Evolutionary conservation across 1,140 invertebrate genomes (phyloP), one percentile per base, ranked within the genome.

Genomic region (Contarinia nasturtii): DNA sequence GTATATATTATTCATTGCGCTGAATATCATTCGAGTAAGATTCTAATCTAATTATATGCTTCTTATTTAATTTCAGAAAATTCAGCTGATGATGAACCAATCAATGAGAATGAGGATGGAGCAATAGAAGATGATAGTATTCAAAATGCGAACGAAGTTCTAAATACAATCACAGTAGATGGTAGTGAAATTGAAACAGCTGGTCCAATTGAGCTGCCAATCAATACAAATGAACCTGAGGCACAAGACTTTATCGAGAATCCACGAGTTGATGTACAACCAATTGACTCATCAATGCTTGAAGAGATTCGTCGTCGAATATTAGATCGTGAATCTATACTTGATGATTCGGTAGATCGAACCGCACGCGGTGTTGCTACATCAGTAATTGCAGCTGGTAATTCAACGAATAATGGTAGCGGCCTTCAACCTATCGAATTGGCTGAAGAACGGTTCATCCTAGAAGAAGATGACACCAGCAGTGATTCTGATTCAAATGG

Each of bases 381-480:
- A 43, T 7, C 47, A 45, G 50, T 47, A n/a, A 47, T 45, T 45
- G 45, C 34, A 4, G 37, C 22, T 7, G 20, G 27, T 27, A 27
- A 27, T 27, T 3, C 27, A 27, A 10, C 27, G 4, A 27, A 27
- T 15, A 19, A 44, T 42, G 11, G 54, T 51, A 0, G 49, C 67
- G 1, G 53, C 68, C 1, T 70, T 66, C 33, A 68, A 67, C 45
- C 69, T 68, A 21, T 67, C 64, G 5, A 57, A 66, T 0, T 70
- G 70, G 34, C 69, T 67, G 8, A 71, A 68, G 48, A 67, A 59
- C 41, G 53, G 48, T 40, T 50, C 64, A 33, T 66, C 59, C 3
- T 55, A 60, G 2, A 60, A 63, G 65, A 63, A 36, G 59, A 65
- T 46, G 49, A 50, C 14, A 44, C 46, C 0, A 50, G 45, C 42